phyloP scores from a whole-genome alignment of 2,113 vertebrate genomes.

The Gopherus flavomarginatus region DNA sequence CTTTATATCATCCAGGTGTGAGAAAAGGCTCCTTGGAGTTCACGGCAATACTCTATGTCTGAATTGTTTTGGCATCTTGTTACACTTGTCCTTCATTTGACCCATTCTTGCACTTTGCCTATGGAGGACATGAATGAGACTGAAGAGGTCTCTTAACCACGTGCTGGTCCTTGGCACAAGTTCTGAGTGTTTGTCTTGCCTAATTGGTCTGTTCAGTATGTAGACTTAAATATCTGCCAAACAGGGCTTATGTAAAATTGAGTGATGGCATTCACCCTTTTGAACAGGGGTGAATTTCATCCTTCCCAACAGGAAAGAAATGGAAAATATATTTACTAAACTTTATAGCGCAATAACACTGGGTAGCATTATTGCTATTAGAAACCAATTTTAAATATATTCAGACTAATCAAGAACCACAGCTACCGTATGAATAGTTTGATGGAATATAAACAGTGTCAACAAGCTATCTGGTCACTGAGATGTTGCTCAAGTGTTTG shows the following conservation, averaged over 20 bases:
- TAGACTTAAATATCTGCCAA: background rate
- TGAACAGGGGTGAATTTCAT: background rate
- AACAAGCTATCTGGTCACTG: background rate
- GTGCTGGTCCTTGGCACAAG: background rate
- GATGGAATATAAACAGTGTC: background rate
- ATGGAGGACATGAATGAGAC: background rate
- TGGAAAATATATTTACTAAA: slow-evolving; percentile 27
- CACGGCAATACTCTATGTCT: background rate
- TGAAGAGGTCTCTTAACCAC: background rate
- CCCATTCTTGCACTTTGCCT: background rate
- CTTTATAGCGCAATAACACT: background rate
- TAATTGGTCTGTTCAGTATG: background rate
- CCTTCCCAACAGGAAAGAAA: background rate
- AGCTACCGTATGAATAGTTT: background rate
- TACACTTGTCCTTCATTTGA: background rate
- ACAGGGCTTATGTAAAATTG: background rate
- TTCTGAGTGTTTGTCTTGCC: background rate
- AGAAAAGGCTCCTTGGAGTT: background rate
- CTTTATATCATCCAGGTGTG: background rate
- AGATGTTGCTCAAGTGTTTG: background rate
- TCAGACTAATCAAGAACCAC: background rate
- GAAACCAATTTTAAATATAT: background rate
- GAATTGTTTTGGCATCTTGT: background rate
- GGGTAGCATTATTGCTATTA: background rate
- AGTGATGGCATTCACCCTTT: background rate